Base-by-base conservation (phyloP, 2,888 invertebrate species). In the Pterostichus madidus region DNA sequence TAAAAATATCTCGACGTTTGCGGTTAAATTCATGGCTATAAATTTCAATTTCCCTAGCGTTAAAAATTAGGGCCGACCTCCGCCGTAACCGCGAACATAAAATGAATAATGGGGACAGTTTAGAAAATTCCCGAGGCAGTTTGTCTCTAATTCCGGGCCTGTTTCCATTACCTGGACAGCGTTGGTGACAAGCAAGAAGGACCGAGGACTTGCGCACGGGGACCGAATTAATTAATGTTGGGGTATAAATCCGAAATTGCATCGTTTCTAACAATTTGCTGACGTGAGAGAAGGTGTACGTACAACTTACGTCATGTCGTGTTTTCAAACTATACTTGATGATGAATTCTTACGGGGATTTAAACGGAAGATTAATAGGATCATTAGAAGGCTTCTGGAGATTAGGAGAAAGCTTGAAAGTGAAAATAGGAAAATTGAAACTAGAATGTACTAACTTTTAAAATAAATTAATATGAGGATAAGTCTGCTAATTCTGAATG, bases 181-280 rank as follows among this genome's bases (percentile, higher is more conserved):
- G 49, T 11, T n/a, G 49, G 49, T 49, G 39, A 39, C 39, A 39
- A 49, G 11, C n/a, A 24, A 24, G 24, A 3, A 24, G 49, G 13
- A 24, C 24, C 64, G 35, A 35, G 8, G 31, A 31, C 31, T 11
- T 24, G 31, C 31, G 24, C n/a, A 1, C 10, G n/a, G 64, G 35
- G 64, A 64, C 35, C 32, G 13, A 64, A 32, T 64, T 64, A 64
- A 64, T 64, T 64, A 64, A 64, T 64, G n/a, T n/a, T 13, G 32
- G 35, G 35, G 8, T 64, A 64, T 64, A 64, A 64, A 64, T 64
- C 64, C 13, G 35, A 32, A 64, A 64, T 64, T 64, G 64, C 35
- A 64, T 64, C 35, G 64, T 64, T 35, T 13, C 11, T 64, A 64
- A 64, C 64, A 64, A 35, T 64, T 64, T 64, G 64, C 64, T 31